Evolutionary conservation across 2,113 vertebrate genomes (phyloP).

Genomic region (Fukomys damarensis): DNA sequence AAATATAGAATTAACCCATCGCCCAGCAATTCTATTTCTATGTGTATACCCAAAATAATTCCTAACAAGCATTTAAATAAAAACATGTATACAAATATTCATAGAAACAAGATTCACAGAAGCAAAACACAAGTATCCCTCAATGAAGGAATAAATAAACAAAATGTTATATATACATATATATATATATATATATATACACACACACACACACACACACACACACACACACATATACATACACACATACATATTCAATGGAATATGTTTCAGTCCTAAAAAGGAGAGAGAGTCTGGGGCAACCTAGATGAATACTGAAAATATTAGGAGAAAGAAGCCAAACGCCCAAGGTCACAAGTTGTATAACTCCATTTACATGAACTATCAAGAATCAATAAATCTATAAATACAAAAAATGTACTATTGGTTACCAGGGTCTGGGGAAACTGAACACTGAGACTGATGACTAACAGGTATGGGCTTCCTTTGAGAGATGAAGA

Average conservation of each 20-base stretch:
- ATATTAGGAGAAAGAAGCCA: not conserved
- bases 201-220: too few relatives aligned
- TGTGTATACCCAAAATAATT: not conserved
- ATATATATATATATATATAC: too few relatives aligned
- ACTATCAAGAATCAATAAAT: not conserved
- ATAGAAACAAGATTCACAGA: not conserved
- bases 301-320: not conserved
- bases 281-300: not conserved
- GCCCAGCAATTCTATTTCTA: not conserved
- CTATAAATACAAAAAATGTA: not conserved
- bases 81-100: not conserved
- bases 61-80: not conserved
- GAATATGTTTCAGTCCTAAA: not conserved
- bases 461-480: not conserved
- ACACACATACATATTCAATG: too few relatives aligned
- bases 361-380: not conserved
- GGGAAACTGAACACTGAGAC: accelerated
- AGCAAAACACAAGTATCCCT: not conserved
- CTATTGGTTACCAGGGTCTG: not conserved
- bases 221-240: too few relatives aligned
- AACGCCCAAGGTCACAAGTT: not conserved
- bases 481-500: not conserved
- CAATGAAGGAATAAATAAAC: not conserved
- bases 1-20: not conserved
- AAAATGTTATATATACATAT: not conserved